phyloP scores from a whole-genome alignment of 2,113 vertebrate species.

The Nyctereutes procyonoides region DNA sequence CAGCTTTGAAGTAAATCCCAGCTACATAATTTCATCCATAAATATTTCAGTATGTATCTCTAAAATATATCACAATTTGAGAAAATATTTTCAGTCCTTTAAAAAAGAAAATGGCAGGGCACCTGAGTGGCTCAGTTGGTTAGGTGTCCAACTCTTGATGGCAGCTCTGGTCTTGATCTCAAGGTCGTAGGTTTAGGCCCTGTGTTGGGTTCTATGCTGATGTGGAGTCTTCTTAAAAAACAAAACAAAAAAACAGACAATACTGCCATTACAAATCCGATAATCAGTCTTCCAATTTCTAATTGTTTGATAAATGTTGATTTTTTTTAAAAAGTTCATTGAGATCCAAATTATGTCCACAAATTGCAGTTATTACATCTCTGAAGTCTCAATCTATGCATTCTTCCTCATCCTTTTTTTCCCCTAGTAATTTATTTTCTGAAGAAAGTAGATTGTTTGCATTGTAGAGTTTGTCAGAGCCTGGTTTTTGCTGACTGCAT shows the following conservation, averaged over 20 bases:
- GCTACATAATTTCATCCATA: background rate
- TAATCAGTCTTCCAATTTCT: background rate
- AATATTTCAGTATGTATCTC: constrained; percentile 1
- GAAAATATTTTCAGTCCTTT: background rate
- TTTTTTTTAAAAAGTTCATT: background rate
- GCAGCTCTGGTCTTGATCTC: too few relatives aligned
- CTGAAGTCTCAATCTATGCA: background rate
- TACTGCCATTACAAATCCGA: background rate
- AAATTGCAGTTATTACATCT: background rate
- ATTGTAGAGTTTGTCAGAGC: background rate
- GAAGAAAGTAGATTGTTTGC: background rate
- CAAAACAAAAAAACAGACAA: background rate
- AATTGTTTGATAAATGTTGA: background rate
- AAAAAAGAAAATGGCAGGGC: background rate
- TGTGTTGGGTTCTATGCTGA: too few relatives aligned
- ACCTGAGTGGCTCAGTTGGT: too few relatives aligned
- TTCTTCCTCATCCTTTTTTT: background rate
- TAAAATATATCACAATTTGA: constrained; percentile 9
- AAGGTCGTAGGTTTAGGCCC: too few relatives aligned
- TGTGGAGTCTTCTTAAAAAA: too few relatives aligned
- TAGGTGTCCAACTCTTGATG: too few relatives aligned
- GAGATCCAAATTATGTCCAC: background rate
- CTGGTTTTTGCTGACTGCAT: constrained; percentile 16
- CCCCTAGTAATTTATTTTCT: background rate
- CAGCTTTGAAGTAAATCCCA: constrained; percentile 6